Evolutionary conservation across 1,140 invertebrate species (phyloP), one percentile per base, ranked within the genome.

Genomic region (Portunus trituberculatus): DNA sequence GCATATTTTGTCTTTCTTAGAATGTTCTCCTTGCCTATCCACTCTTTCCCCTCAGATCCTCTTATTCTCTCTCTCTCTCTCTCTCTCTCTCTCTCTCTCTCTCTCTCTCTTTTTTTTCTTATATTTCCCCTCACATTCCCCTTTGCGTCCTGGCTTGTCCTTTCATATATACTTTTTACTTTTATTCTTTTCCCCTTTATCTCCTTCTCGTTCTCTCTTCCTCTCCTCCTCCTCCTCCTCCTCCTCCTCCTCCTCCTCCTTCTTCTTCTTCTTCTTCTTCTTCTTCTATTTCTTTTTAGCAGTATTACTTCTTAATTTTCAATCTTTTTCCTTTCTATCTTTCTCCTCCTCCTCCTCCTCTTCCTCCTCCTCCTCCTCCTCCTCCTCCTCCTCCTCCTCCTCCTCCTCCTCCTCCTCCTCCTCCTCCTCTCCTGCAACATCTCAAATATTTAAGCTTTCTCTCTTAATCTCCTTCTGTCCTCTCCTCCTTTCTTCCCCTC

Each of bases 321-420:
- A 1, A 7, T n/a, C 20, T 20, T n/a, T 0, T 76, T 7, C 20
- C 20, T n/a, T 8, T 76, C 67, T 76, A n/a, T 7, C n/a, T 7
- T 20, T n/a, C 25, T 8, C 25, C 16, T 76, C 67, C 67, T 76
- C 67, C 20, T 76, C 67, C 20, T 76, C 25, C 67, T n/a, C 20
- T 25, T n/a, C 6, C n/a, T n/a, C 25, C 67, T 7, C n/a, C 25
- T n/a, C 20, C 67, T 76, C 20, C 67, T 76, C n/a, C n/a, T 76
- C 20, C n/a, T 76, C n/a, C n/a, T n/a, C n/a, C 67, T 76, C n/a
- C 67, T n/a, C n/a, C 20, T 76, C n/a, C 67, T 76, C 67, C n/a
- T 76, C 67, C n/a, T 76, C 67, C n/a, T 76, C 67, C n/a, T 76
- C 67, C 67, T 76, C 67, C n/a, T 76, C 67, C 20, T 76, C 67